These are phyloP conservation scores for Pheosia gnoma DNA, from an alignment of 2,888 invertebrate species.

Conservation along the genomic window DNA sequence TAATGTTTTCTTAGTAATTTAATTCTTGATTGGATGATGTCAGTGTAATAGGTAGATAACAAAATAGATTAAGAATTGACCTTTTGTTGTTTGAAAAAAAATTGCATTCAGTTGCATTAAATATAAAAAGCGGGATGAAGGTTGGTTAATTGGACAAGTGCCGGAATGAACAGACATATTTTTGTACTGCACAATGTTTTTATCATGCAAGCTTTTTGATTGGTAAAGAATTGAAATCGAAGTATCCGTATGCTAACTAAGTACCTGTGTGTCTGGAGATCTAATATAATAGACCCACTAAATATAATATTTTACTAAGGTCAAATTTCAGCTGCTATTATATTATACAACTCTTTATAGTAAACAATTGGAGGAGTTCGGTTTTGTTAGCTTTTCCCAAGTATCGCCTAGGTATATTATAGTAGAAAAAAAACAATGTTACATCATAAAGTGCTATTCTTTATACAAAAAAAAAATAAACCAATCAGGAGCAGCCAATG, in stretches of 20 bases:
- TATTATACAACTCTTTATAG: no score
- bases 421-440: no score
- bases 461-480: no score
- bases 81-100: conserved; percentile 26
- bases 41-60: conserved; percentile 40
- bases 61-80: conserved; percentile 41
- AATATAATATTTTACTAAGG: not conserved
- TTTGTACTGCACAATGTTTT: not conserved
- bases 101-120: conserved; percentile 32
- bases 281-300: not conserved
- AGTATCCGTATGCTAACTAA: not conserved
- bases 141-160: conserved; percentile 5
- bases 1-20: conserved; percentile 59
- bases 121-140: conserved; percentile 27
- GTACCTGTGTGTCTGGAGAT: not conserved
- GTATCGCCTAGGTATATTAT: no score
- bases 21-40: conserved; percentile 66
- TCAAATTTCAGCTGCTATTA: not conserved
- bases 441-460: no score
- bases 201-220: not conserved
- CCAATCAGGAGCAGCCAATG: no score
- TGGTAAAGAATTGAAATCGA: not conserved
- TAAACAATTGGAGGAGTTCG: no score
- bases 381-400: no score
- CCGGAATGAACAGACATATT: not conserved